A percentile compares a stretch with the other conserved stretches of the same genome.
Evolutionary conservation across 2,113 vertebrate genomes (phyloP).

Genomic region (Pontoporia blainvillei): DNA sequence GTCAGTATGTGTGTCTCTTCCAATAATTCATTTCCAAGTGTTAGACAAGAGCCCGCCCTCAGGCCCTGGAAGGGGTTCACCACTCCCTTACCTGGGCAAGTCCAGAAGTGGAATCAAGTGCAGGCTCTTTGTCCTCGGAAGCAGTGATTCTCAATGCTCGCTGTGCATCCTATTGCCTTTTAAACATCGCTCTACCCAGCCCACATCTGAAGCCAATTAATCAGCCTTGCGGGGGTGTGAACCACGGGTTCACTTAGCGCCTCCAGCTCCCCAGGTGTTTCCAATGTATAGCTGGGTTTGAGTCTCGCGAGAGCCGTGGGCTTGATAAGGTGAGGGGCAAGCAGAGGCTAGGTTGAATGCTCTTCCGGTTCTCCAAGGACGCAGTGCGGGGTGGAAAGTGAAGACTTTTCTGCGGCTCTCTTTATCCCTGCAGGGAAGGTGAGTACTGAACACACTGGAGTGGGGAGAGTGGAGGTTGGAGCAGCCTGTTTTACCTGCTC

Average conservation of each 20-base stretch:
- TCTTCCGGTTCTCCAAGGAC: rapidly evolving
- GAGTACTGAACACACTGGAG: neutral
- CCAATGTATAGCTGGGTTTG: neutral
- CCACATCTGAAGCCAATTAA: neutral
- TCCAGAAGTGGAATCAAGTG: neutral
- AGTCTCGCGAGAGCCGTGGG: neutral
- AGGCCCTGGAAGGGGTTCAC: neutral
- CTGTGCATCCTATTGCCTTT: rapidly evolving
- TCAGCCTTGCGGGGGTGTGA: neutral
- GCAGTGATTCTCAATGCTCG: neutral
- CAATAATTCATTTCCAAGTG: neutral
- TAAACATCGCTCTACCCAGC: neutral
- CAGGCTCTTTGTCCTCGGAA: too few relatives aligned
- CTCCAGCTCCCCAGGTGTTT: neutral
- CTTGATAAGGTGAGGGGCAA: neutral
- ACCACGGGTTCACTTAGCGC: neutral
- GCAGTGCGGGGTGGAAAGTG: rapidly evolving
- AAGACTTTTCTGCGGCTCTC: rapidly evolving
- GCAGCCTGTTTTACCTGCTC: neutral
- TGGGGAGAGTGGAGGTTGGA: neutral
- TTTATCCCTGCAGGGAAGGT: neutral
- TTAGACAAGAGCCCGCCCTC: neutral
- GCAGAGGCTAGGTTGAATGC: rapidly evolving
- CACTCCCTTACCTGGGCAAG: neutral
- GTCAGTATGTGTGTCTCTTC: neutral